Conservation (phyloP, 2,888 invertebrate genomes). For the Cantharis rustica region DNA sequence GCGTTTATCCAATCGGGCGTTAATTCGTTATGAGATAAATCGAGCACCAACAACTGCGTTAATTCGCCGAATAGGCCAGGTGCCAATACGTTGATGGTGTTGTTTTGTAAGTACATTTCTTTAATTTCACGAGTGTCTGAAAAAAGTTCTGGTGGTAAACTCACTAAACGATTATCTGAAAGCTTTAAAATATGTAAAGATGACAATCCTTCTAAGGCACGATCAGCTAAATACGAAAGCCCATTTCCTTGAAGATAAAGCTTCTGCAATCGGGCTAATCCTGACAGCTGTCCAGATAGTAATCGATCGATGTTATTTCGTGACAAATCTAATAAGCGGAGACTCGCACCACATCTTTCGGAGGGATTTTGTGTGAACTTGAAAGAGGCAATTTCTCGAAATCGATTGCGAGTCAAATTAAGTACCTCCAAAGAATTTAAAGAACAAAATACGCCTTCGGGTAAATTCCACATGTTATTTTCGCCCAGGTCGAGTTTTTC, state of each 20-base stretch:
- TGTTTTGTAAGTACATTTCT: slow-evolving; percentile 82
- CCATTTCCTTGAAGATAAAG: slow-evolving; percentile 79
- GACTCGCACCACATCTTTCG: slow-evolving; percentile 72
- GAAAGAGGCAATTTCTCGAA: slow-evolving; percentile 75
- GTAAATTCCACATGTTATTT: slow-evolving; percentile 81
- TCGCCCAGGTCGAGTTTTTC: slow-evolving; percentile 77
- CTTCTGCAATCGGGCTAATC: slow-evolving; percentile 71
- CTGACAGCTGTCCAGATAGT: slow-evolving; percentile 73
- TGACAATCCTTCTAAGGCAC: slow-evolving; percentile 76
- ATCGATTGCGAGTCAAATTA: slow-evolving; percentile 79
- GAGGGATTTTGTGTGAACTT: slow-evolving; percentile 68
- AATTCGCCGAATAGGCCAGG: slow-evolving; percentile 80
- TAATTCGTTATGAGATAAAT: slow-evolving; percentile 78
- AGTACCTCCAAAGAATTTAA: slow-evolving; percentile 73
- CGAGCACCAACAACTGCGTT: slow-evolving; percentile 74
- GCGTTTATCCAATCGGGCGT: slow-evolving; percentile 83
- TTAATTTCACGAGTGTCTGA: slow-evolving; percentile 76
- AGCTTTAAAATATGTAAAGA: slow-evolving; percentile 76
- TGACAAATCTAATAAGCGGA: slow-evolving; percentile 74
- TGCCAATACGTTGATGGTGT: slow-evolving; percentile 79
- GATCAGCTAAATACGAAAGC: slow-evolving; percentile 75
- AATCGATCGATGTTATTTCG: slow-evolving; percentile 78
- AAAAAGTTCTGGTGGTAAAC: slow-evolving; percentile 82
- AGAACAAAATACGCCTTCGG: slow-evolving; percentile 78
- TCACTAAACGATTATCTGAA: slow-evolving; percentile 79